Evolutionary conservation across 2,113 vertebrate genomes (phyloP), one percentile per base, ranked within the genome.

Genomic region (Anthoscopus minutus): DNA sequence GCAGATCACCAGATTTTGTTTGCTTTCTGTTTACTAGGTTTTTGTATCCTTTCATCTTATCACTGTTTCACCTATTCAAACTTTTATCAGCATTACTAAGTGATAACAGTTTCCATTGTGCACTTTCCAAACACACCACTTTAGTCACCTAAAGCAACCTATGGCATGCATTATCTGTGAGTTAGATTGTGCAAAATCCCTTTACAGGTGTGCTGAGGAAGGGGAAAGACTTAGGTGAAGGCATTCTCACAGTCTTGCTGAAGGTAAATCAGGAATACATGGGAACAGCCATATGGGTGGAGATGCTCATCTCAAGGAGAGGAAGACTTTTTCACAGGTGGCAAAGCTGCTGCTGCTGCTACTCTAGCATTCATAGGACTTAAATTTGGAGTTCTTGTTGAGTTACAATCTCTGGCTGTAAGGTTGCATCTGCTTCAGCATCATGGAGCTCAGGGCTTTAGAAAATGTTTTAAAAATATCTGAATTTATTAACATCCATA

Each of bases 71-170:
- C 81, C 78, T 86, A 93, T 91, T 93, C 51, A 89, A 17, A 70
- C 85, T 67, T 94, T 16, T 93, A 74, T 89, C 62, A 91, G 44
- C 2, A 0, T 77, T 89, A 80, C 69, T 83, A 84, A 91, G 37
- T 60, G 96, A 96, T 95, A 96, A 83, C 71, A 60, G 31, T 93
- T 95, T 81, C 82, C 69, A 93, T 93, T 93, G 85, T 89, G 74
- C 62, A 15, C 33, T 86, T 31, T 88, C 35, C 67, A 88, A 85
- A 91, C 25, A 45, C 35, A 40, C 4, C 0, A 0, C 33, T 89
- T 69, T 31, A 86, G 54, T 83, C 62, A 54, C 33, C 51, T 83
- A 27, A 15, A 86, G 35, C 25, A 45, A 62, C 82, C 51, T 73
- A 38, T 58, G 47, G 56, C 44, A 62, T 77, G 33, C 18, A 47